These are phyloP conservation scores for Mimachlamys varia DNA, from an alignment of 2,888 invertebrate genomes.

Conservation along the genomic window DNA sequence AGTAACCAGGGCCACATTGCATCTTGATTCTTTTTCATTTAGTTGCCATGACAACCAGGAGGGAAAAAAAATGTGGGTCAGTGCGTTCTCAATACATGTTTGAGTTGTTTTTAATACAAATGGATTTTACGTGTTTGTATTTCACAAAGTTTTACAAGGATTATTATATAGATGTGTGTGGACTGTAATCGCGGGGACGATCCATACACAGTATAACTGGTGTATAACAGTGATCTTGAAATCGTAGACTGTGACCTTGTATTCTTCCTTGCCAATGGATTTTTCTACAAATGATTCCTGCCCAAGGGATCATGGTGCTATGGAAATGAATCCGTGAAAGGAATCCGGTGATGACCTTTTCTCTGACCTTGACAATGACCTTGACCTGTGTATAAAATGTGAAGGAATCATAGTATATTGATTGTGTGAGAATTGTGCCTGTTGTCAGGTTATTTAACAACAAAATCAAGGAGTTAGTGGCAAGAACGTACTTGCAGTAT, in stretches of 20 bases:
- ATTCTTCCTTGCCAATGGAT: conserved; percentile 36
- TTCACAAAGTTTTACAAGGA: conserved; percentile 14
- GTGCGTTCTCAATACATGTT: background rate
- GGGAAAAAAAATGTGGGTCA: background rate
- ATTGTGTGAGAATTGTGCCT: conserved; percentile 18
- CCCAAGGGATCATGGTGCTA: conserved; percentile 31
- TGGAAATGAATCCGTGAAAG: conserved; percentile 33
- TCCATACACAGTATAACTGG: background rate
- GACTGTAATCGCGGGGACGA: background rate
- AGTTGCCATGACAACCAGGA: conserved; percentile 37
- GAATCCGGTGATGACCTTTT: conserved; percentile 33
- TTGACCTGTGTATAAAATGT: conserved; percentile 23
- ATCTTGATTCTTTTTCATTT: conserved; percentile 37
- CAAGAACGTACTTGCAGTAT: background rate
- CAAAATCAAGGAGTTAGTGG: conserved; percentile 12
- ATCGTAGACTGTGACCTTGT: conserved; percentile 20
- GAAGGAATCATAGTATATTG: conserved; percentile 8
- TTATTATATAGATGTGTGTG: background rate
- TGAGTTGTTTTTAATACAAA: conserved; percentile 9
- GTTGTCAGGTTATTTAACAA: background rate
- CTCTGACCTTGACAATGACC: conserved; percentile 23
- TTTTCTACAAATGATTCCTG: conserved; percentile 31
- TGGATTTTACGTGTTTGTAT: conserved; percentile 27
- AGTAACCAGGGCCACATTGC: conserved; percentile 47
- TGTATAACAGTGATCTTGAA: conserved; percentile 18